These are phyloP conservation scores for Marisa cornuarietis DNA, from an alignment of 1,140 invertebrate species.

Conservation along the genomic window DNA sequence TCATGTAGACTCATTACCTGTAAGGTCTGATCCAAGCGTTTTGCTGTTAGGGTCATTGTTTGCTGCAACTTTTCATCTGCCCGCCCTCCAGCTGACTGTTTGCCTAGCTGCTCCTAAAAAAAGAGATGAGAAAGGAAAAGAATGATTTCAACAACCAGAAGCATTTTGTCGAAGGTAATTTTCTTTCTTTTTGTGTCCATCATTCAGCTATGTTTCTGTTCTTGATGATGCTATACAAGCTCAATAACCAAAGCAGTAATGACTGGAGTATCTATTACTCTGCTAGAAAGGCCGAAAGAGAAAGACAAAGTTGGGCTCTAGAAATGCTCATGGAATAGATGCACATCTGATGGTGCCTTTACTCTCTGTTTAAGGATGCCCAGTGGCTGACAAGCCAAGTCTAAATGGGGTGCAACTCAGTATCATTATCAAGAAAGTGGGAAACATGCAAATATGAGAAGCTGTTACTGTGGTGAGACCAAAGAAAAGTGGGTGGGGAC, in stretches of 20 bases:
- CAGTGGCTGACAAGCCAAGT: no score
- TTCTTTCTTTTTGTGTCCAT: neutral
- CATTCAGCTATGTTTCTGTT: no score
- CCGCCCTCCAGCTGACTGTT: slow-evolving; percentile 44
- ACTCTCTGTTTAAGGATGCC: no score
- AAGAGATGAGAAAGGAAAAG: neutral
- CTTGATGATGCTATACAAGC: no score
- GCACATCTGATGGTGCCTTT: no score
- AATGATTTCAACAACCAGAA: neutral
- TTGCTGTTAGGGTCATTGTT: slow-evolving; percentile 90
- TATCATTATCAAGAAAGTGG: no score
- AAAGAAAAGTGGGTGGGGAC: no score
- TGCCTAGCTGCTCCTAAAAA: slow-evolving; percentile 51
- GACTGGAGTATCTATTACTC: neutral
- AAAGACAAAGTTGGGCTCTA: neutral
- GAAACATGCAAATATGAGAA: no score
- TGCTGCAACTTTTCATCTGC: slow-evolving; percentile 89
- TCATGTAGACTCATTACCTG: slow-evolving; percentile 65
- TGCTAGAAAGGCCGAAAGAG: neutral
- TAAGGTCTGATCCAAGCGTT: slow-evolving; percentile 82
- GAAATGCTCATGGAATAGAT: no score
- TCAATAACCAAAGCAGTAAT: neutral
- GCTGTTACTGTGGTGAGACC: no score
- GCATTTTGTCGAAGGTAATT: neutral
- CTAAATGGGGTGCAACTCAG: no score